These are phyloP conservation scores for Leptogaster cylindrica DNA, from an alignment of 2,888 invertebrate genomes.

Conservation along the genomic window DNA sequence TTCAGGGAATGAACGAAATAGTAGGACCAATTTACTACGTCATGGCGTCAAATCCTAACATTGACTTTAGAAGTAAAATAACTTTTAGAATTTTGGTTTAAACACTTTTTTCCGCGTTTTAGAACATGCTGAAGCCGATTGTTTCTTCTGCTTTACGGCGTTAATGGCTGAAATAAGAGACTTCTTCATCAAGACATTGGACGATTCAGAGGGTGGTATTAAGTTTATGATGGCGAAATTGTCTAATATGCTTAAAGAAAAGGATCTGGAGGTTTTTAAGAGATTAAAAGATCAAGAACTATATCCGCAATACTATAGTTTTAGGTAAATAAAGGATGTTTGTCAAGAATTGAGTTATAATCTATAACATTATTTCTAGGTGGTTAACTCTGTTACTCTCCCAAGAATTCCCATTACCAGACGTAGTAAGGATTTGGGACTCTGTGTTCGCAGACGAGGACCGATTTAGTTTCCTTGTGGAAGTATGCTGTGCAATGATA, in stretches of 20 bases:
- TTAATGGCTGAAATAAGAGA: conserved; percentile 98
- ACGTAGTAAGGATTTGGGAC: conserved; percentile 97
- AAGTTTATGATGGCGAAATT: conserved; percentile 88
- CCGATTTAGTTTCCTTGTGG: conserved; percentile 89
- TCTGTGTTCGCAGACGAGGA: conserved; percentile 89
- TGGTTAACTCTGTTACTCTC: conserved; percentile 95
- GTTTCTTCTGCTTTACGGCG: conserved; percentile 98
- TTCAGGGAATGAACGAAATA: conserved; percentile 99
- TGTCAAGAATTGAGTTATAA: not conserved
- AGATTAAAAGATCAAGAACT: conserved; percentile 83
- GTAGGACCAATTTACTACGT: conserved; percentile 98
- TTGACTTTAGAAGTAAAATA: conserved; percentile 79
- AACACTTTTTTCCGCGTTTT: conserved; percentile 18
- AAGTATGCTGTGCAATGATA: conserved; percentile 97
- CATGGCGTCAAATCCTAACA: conserved; percentile 88
- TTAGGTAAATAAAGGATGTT: conserved; percentile 67
- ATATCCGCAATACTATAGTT: conserved; percentile 95
- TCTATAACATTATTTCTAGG: conserved; percentile 63
- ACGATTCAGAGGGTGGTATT: conserved; percentile 91
- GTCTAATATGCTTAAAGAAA: conserved; percentile 74
- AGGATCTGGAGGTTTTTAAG: conserved; percentile 79
- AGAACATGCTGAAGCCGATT: conserved; percentile 95
- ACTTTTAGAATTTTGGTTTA: conserved; percentile 43
- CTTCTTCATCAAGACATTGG: conserved; percentile 94
- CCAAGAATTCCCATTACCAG: conserved; percentile 97